Percentiles rank a stretch among this genome's conserved stretches.
phyloP scores from a whole-genome alignment of 2,888 invertebrate species.

The Cataglyphis rosenhaueri region DNA sequence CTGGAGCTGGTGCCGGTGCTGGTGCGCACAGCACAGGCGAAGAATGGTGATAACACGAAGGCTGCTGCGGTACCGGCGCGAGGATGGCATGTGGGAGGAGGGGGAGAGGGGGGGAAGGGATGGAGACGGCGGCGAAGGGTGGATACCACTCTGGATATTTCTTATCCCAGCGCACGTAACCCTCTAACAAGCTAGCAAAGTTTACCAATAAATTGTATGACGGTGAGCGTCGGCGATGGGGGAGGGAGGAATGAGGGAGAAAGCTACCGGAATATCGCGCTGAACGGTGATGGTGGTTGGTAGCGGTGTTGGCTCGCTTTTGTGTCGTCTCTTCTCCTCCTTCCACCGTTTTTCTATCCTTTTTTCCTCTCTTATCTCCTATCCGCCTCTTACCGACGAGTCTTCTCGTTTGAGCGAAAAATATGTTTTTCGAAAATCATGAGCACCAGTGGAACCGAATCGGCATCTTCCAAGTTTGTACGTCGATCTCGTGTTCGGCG shows the following conservation, averaged over 20 bases:
- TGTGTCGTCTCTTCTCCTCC: constrained; percentile 18
- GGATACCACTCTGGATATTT: constrained; percentile 80
- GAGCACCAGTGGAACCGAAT: constrained; percentile 17
- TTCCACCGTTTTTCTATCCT: constrained; percentile 1
- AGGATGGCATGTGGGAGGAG: not conserved
- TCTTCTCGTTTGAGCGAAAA: constrained; percentile 21
- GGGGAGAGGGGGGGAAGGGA: not conserved
- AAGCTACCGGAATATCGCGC: constrained; percentile 80
- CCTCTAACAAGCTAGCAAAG: constrained; percentile 85
- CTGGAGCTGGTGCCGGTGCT: constrained; percentile 62
- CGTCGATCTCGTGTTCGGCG: not conserved
- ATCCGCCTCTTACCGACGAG: constrained; percentile 12
- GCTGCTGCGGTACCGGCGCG: constrained; percentile 24
- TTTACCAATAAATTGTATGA: constrained; percentile 86
- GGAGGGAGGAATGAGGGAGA: constrained; percentile 58
- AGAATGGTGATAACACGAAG: constrained; percentile 70
- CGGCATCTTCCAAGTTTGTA: not conserved
- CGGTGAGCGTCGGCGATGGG: constrained; percentile 77
- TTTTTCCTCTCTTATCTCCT: constrained; percentile 43
- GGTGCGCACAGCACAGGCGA: constrained; percentile 66
- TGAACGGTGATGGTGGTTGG: constrained; percentile 43
- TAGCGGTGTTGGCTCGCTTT: constrained; percentile 48
- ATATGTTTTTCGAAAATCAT: constrained; percentile 43
- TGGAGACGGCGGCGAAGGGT: constrained; percentile 3
- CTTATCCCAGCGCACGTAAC: constrained; percentile 85